These are phyloP conservation scores for Drosophila mimetica DNA, from an alignment of 2,888 invertebrate genomes.

Conservation along the genomic window DNA sequence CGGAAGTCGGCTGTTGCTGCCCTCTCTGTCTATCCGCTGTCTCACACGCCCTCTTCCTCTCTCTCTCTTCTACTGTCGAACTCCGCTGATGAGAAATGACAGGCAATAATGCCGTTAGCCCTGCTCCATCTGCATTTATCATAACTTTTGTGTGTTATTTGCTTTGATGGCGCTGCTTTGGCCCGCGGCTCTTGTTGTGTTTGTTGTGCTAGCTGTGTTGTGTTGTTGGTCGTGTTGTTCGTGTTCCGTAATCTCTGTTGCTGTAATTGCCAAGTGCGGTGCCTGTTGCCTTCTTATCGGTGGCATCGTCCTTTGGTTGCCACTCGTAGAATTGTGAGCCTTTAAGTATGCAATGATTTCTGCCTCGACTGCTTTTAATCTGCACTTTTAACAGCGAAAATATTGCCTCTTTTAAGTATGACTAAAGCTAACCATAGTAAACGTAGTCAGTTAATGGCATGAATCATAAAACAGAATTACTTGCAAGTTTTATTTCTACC, in stretches of 20 bases:
- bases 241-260: conserved; percentile 45
- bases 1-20: conserved; percentile 66
- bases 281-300: conserved; percentile 28
- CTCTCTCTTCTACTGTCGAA: conserved; percentile 1
- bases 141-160: conserved; percentile 75
- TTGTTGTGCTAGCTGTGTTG: too few species aligned
- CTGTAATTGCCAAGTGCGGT: conserved; percentile 48
- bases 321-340: conserved; percentile 22
- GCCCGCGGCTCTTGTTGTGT: conserved; percentile 1
- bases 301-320: conserved; percentile 55
- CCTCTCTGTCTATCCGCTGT: conserved; percentile 17
- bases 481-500: too few species aligned
- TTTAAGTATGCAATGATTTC: conserved; percentile 38
- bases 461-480: conserved; percentile 1
- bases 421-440: not conserved
- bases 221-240: conserved; percentile 12
- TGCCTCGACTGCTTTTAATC: conserved; percentile 7
- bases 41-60: not conserved
- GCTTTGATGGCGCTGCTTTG: conserved; percentile 52
- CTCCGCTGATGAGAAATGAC: conserved; percentile 75
- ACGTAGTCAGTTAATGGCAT: not conserved
- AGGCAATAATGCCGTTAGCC: conserved; percentile 75
- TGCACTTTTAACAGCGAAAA: not conserved
- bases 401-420: not conserved
- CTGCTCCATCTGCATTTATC: conserved; percentile 79